phyloP scores from a whole-genome alignment of 2,888 invertebrate species.

The Sphaerophoria rueppellii region DNA sequence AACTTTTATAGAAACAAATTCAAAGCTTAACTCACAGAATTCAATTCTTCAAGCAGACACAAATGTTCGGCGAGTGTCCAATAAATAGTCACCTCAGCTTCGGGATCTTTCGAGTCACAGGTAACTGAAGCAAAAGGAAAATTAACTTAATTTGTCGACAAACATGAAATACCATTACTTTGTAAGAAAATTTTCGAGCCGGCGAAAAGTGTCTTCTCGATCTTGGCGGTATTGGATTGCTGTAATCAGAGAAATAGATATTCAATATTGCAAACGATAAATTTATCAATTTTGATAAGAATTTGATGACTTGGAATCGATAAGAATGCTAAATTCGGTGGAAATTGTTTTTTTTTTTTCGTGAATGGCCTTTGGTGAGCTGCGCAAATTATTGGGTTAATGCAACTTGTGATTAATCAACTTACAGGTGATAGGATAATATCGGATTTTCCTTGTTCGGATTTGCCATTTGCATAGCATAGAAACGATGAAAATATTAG shows the following conservation, averaged over 20 bases:
- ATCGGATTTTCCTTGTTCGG: constrained; percentile 71
- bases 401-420: background rate
- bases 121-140: constrained; percentile 80
- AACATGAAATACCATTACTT: constrained; percentile 83
- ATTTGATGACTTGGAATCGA: constrained; percentile 52
- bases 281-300: constrained; percentile 32
- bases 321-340: constrained; percentile 53
- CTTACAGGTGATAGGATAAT: constrained; percentile 58
- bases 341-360: constrained; percentile 13
- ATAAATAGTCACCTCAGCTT: constrained; percentile 82
- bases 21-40: constrained; percentile 30
- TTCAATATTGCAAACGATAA: background rate
- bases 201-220: constrained; percentile 86
- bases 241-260: constrained; percentile 45
- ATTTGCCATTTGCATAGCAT: constrained; percentile 65
- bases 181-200: constrained; percentile 87
- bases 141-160: background rate
- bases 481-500: constrained; percentile 54
- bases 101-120: constrained; percentile 81
- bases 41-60: constrained; percentile 83
- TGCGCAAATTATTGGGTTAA: constrained; percentile 33
- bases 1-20: background rate
- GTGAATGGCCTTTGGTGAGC: background rate
- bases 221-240: constrained; percentile 76
- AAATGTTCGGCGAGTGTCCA: constrained; percentile 84